A percentile compares a stretch with the other conserved stretches of the same genome.
Conservation (phyloP, 2,888 invertebrate species). For the Andrena praecox region DNA sequence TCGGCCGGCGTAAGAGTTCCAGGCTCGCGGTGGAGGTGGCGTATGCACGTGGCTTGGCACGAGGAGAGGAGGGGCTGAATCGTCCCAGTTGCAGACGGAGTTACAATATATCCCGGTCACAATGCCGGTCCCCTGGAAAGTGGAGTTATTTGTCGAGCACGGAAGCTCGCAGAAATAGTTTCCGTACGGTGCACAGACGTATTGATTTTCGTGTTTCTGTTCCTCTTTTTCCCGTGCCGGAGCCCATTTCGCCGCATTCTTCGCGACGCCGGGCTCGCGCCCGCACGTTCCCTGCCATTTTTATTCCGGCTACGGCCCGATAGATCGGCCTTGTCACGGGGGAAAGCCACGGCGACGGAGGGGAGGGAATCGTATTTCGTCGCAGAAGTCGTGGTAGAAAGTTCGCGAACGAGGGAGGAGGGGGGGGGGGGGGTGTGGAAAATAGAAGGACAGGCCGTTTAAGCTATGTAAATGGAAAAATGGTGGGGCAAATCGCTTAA, state of each 20-base stretch:
- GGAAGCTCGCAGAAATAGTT: constrained; percentile 62
- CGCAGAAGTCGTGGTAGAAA: constrained; percentile 25
- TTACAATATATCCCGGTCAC: constrained; percentile 60
- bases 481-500: constrained; percentile 60
- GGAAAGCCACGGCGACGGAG: not conserved
- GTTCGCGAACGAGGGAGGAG: not conserved
- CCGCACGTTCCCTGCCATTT: constrained; percentile 37
- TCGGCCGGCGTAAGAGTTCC: constrained; percentile 23
- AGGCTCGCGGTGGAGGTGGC: not conserved
- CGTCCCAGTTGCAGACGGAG: constrained; percentile 57
- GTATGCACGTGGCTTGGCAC: not conserved
- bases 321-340: constrained; percentile 27
- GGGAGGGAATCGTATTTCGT: constrained; percentile 41
- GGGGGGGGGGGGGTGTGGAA: not conserved
- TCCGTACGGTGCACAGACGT: constrained; percentile 48
- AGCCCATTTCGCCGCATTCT: constrained; percentile 31
- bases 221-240: constrained; percentile 24
- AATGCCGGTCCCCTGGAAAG: constrained; percentile 58
- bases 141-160: constrained; percentile 66
- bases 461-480: constrained; percentile 59
- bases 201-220: constrained; percentile 56
- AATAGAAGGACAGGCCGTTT: constrained; percentile 55
- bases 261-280: constrained; percentile 20
- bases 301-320: constrained; percentile 17
- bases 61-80: constrained; percentile 10